Evolutionary conservation across 2,888 invertebrate species (phyloP), one percentile per base, ranked within the genome.

Genomic region (Hirtodrosophila histrioides): DNA sequence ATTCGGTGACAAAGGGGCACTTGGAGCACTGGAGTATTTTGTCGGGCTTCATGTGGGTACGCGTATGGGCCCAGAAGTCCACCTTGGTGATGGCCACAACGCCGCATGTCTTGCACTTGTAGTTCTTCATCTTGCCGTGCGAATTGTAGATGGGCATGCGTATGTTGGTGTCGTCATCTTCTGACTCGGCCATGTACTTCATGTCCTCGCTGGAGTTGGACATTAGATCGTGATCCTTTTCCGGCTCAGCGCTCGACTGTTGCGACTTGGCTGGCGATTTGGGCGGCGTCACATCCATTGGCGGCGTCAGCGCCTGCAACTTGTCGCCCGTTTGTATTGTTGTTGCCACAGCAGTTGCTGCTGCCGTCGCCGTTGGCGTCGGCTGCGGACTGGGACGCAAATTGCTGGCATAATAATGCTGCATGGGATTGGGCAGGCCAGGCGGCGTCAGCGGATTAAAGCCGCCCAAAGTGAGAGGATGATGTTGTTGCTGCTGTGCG

Each of bases 1-100:
- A 97, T 90, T 99, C 99, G 0, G 99, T 99, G 3, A 99, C 98
- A 89, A 99, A 99, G 0, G 97, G 97, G 89, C 99, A 99, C 86
- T 96, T 95, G 4, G 96, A 95, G 88, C 99, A 99, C 66, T 95
- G 95, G 29, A 99, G 93, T 80, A 97, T 94, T 90, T 98, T 98
- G 81, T 99, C 99, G 0, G 95, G 94, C 86, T 97, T 97, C 86
- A 99, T 99, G 92, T 99, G 99, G 17, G 94, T 93, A 56, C 95
- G 95, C 24, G 95, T 94, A 91, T 99, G 99, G 39, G 95, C 95
- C 99, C 99, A 99, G 89, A 97, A 98, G 57, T 97, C 97, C 12
- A 96, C 93, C 92, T 99, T 99, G 4, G 97, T 97, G 10, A 95
- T 94, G 0, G 97, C 95, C 0, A 96, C 94, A 80, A 95, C 96